These are phyloP conservation scores for Myotis planiceps DNA, from an alignment of 2,797 vertebrate genomes.

Conservation along the genomic window DNA sequence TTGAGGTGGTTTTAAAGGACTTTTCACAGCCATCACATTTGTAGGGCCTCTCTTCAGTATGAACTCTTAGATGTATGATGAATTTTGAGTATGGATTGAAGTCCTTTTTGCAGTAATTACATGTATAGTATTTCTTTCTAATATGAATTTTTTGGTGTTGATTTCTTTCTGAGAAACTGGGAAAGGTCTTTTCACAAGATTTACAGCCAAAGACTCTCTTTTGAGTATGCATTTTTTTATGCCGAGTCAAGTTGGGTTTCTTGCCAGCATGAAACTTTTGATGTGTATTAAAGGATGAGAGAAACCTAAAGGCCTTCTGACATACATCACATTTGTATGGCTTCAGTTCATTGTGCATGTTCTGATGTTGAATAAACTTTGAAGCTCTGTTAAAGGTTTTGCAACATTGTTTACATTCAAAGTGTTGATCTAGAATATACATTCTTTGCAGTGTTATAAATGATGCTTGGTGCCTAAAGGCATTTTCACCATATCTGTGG, in stretches of 20 bases:
- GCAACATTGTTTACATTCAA: not conserved
- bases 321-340: not conserved
- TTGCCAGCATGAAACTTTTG: not conserved
- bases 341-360: not conserved
- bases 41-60: conserved; percentile 39
- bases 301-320: not conserved
- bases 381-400: not conserved
- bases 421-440: not conserved
- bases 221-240: not conserved
- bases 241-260: not conserved
- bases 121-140: not conserved
- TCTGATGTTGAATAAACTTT: not conserved
- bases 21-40: not conserved
- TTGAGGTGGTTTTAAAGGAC: conserved; percentile 24
- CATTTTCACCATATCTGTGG: not conserved
- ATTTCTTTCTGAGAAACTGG: not conserved
- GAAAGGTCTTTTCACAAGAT: not conserved
- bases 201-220: conserved; percentile 3
- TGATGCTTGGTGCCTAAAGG: not conserved
- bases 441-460: not conserved
- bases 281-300: not conserved
- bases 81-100: conserved; percentile 27
- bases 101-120: conserved; percentile 29
- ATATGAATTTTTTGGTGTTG: not conserved
- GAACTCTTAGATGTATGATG: conserved; percentile 33